Percentiles rank a stretch among this genome's conserved stretches.
phyloP scores from a whole-genome alignment of 2,888 invertebrate genomes.

The Lacanobia wlatinum region DNA sequence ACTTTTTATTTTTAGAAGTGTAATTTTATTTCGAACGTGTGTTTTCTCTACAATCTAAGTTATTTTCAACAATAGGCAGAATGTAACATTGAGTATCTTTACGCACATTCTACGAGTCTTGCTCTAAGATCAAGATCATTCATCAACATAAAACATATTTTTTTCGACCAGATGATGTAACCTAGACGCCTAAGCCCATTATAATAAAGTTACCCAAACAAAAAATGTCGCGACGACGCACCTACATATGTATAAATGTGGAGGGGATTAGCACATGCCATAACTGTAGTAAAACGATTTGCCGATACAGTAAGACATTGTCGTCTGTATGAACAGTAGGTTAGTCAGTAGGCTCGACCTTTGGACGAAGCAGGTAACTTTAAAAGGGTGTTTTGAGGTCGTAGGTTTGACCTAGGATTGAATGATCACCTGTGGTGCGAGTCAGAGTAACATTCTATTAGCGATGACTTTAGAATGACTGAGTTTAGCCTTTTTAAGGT shows the following conservation, averaged over 20 bases:
- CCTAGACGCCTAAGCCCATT: background rate
- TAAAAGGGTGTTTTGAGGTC: background rate
- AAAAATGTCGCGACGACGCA: conserved; percentile 32
- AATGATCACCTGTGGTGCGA: background rate
- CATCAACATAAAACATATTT: background rate
- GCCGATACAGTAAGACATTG: conserved; percentile 31
- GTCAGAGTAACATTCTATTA: background rate
- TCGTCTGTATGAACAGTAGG: conserved; percentile 4
- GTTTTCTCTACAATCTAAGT: too few species aligned
- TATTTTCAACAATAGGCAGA: too few species aligned
- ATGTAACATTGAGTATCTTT: background rate
- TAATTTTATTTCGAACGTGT: too few species aligned
- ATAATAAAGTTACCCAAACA: conserved; percentile 23
- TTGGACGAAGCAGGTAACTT: background rate
- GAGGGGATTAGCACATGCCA: conserved; percentile 30
- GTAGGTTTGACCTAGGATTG: background rate
- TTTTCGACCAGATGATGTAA: conserved; percentile 8
- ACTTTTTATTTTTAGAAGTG: too few species aligned
- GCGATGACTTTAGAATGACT: too few species aligned
- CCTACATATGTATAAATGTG: conserved; percentile 8
- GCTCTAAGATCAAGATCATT: background rate
- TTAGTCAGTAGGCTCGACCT: conserved; percentile 2
- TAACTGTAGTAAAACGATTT: conserved; percentile 38
- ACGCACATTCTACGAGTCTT: background rate
- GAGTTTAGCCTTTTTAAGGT: too few species aligned